phyloP scores from a whole-genome alignment of 1,140 invertebrate species.

The Polyergus mexicanus region DNA sequence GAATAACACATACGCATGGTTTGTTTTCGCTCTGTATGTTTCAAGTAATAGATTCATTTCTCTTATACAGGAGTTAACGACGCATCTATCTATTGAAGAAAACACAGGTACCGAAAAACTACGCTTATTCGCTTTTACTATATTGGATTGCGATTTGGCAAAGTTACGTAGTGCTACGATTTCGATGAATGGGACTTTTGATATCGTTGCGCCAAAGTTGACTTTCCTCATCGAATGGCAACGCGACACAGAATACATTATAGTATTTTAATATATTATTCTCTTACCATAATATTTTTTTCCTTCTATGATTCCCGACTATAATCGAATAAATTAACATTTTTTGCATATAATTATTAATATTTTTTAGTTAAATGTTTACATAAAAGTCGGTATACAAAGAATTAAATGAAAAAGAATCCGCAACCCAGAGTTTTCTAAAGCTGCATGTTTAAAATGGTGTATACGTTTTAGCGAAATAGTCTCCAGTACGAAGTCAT shows the following conservation, averaged over 20 bases:
- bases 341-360: slow-evolving; percentile 17
- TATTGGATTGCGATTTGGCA: slow-evolving; percentile 50
- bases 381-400: background rate
- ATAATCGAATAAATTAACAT: background rate
- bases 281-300: slow-evolving; percentile 15
- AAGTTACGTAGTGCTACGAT: slow-evolving; percentile 35
- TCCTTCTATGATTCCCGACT: background rate
- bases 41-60: slow-evolving; percentile 23
- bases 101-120: background rate
- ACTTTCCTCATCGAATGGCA: background rate
- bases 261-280: background rate
- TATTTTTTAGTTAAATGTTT: background rate
- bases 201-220: slow-evolving; percentile 31
- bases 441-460: slow-evolving; percentile 34
- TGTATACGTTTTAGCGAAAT: slow-evolving; percentile 45
- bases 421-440: background rate
- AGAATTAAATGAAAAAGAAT: slow-evolving; percentile 9
- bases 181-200: slow-evolving; percentile 43
- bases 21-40: background rate
- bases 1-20: background rate
- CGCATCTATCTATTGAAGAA: slow-evolving; percentile 22
- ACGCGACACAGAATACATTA: background rate
- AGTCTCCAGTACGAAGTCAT: slow-evolving; percentile 47
- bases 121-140: slow-evolving; percentile 34
- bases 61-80: background rate